Percentiles rank a stretch among this genome's conserved stretches.
Conservation (phyloP, 2,797 vertebrate genomes). For the Xenops minutus region DNA sequence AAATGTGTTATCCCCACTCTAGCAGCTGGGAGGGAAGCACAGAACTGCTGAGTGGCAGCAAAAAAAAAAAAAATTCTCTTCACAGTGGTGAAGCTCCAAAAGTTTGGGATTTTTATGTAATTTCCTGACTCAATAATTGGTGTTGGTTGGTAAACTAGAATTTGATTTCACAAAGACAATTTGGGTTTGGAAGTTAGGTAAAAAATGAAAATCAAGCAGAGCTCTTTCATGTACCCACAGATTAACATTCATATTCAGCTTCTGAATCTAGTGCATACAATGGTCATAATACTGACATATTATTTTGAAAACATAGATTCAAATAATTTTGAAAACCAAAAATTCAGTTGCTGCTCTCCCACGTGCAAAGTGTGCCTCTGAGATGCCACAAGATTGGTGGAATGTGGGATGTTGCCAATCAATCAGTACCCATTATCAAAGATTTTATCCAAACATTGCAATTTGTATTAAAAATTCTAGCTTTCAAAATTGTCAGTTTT, state of each 20-base stretch:
- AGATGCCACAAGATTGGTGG: not conserved
- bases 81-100: not conserved
- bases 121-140: not conserved
- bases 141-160: not conserved
- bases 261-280: not conserved
- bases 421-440: not conserved
- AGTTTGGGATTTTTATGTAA: not conserved
- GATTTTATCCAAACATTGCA: not conserved
- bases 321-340: not conserved
- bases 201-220: not conserved
- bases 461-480: not conserved
- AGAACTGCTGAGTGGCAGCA: not conserved
- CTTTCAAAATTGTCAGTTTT: not conserved
- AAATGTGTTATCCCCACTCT: not conserved
- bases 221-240: fast-evolving
- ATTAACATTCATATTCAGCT: not conserved
- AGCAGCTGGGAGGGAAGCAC: not conserved
- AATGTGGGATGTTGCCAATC: not conserved
- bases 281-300: not conserved
- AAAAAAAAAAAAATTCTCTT: not conserved
- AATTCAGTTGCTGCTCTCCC: not conserved
- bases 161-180: not conserved
- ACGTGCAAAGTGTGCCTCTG: not conserved
- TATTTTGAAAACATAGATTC: not conserved
- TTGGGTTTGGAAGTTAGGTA: not conserved